Base-by-base conservation (phyloP, 2,888 invertebrate genomes). In the Amphimallon solstitiale region DNA sequence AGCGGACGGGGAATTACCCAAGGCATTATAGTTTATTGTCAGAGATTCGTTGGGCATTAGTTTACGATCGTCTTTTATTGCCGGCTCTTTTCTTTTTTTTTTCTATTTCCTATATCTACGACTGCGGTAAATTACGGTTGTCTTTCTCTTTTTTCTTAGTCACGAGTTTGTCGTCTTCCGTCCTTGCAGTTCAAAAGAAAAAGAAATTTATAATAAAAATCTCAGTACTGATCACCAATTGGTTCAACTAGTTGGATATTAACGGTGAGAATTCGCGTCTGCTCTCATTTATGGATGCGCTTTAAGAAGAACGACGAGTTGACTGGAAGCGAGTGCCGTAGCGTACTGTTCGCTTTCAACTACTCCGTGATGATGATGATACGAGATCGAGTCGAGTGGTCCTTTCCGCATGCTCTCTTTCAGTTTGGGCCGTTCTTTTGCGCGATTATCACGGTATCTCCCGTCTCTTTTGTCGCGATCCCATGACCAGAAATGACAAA, bases 371-470 rank as follows among this genome's bases (percentile, higher is more conserved):
- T 56, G 56, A 56, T 56, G 56, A n/a, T 56, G 38, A 56, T 56
- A 56, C 40, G 56, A 56, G 56, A 40, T 56, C 19, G 23, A 29
- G 40, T 56, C 40, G 40, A 56, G 56, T 56, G 56, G 66, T 67
- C 69, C 66, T 68, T 70, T 71, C 72, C 72, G 72, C 72, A 71
- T 72, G 71, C 72, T 72, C 72, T 69, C 68, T 69, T 68, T 69
- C 70, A 68, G 69, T 68, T 69, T 49, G 60, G 61, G 65, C 60
- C 64, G 67, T 66, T 69, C 68, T 67, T 70, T 68, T 56, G 34
- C 29, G 65, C 63, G 67, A 70, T 70, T 67, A 72, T 70, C 70
- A 68, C 56, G 51, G 40, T 68, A 68, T 68, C 66, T 69, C 12
- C 69, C 61, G 48, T 69, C 68, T 68, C 69, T 72, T 69, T 71